Conservation (phyloP, 2,113 vertebrate species). For the Takifugu flavidus region DNA sequence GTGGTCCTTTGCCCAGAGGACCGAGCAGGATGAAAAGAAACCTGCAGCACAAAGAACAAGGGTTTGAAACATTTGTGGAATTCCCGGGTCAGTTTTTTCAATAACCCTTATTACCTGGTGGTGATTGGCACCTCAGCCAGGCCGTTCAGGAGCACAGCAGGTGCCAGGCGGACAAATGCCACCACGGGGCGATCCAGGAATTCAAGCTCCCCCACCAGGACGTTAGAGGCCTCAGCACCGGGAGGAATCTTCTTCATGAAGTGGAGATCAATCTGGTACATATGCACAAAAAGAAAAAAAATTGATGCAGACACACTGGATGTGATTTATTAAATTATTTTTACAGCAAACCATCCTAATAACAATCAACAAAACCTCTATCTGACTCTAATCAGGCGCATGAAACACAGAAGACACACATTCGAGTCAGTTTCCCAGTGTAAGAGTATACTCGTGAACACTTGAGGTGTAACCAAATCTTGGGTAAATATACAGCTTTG, state of each 20-base stretch:
- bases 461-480: slow-evolving; percentile 53
- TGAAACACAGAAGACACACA: slow-evolving; percentile 24
- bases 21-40: slow-evolving; percentile 98
- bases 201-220: slow-evolving; percentile 93
- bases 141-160: slow-evolving; percentile 90
- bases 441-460: slow-evolving; percentile 4
- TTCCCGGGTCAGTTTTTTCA: not conserved
- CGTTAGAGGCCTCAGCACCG: slow-evolving; percentile 95
- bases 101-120: slow-evolving; percentile 79
- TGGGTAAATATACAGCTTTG: slow-evolving; percentile 43
- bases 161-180: slow-evolving; percentile 90
- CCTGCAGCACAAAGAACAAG: slow-evolving; percentile 64
- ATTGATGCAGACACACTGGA: no score
- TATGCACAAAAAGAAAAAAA: not conserved
- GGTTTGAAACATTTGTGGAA: slow-evolving; percentile 9
- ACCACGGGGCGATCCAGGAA: slow-evolving; percentile 94
- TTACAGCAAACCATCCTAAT: not conserved
- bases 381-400: not conserved
- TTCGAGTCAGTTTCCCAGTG: slow-evolving; percentile 32
- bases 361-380: not conserved
- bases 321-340: not conserved
- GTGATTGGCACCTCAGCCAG: slow-evolving; percentile 96
- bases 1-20: slow-evolving; percentile 92
- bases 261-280: slow-evolving; percentile 90
- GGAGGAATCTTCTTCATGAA: slow-evolving; percentile 99